A percentile compares a stretch with the other conserved stretches of the same genome.
Conservation (phyloP, 2,797 vertebrate genomes). For the Leptatherina wallacei region DNA sequence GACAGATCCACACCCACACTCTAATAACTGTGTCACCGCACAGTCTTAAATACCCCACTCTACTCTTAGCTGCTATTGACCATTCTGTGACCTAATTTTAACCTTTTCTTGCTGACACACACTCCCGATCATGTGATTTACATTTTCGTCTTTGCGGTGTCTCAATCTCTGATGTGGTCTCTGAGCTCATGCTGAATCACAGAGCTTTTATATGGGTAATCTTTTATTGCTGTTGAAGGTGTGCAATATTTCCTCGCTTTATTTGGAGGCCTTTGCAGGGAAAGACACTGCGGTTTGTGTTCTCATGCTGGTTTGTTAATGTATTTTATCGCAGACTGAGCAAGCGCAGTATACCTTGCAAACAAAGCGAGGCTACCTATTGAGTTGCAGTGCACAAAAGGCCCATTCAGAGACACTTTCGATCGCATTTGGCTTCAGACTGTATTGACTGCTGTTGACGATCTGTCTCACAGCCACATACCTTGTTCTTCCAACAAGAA, state of each 20-base stretch:
- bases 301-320: slow-evolving; percentile 26
- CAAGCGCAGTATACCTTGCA: slow-evolving; percentile 43
- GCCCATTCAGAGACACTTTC: slow-evolving; percentile 42
- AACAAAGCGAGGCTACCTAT: slow-evolving; percentile 50
- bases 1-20: slow-evolving; percentile 59
- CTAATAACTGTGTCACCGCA: slow-evolving; percentile 57
- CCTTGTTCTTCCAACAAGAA: slow-evolving; percentile 48
- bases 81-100: slow-evolving; percentile 46
- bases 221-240: slow-evolving; percentile 17
- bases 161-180: slow-evolving; percentile 38
- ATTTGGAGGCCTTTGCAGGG: slow-evolving; percentile 3
- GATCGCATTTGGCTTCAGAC: slow-evolving; percentile 36
- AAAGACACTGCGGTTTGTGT: slow-evolving; percentile 3
- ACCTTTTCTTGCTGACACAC: slow-evolving; percentile 31
- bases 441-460: slow-evolving; percentile 29
- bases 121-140: slow-evolving; percentile 31
- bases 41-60: slow-evolving; percentile 42
- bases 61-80: slow-evolving; percentile 48
- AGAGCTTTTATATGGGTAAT: slow-evolving; percentile 26
- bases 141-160: slow-evolving; percentile 19
- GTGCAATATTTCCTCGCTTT: slow-evolving; percentile 17
- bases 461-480: slow-evolving; percentile 28
- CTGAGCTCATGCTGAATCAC: slow-evolving; percentile 45
- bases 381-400: slow-evolving; percentile 60
- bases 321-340: slow-evolving; percentile 23